These are phyloP conservation scores for Cinclus cinclus DNA, from an alignment of 2,113 vertebrate genomes.

Conservation along the genomic window DNA sequence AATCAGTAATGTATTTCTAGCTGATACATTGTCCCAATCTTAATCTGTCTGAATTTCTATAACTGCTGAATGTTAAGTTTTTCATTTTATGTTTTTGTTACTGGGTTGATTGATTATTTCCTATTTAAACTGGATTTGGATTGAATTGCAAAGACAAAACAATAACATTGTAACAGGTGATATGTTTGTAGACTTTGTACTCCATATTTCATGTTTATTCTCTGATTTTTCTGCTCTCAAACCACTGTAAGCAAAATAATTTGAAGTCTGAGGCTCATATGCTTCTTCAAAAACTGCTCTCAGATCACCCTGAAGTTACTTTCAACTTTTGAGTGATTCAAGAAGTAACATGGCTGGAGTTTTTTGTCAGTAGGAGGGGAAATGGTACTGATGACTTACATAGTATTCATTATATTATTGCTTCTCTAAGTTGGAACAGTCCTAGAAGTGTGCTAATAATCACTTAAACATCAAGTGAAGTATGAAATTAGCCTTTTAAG, in stretches of 20 bases:
- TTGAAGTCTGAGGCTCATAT: neutral
- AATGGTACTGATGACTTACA: neutral
- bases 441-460: neutral
- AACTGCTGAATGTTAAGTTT: slow-evolving; percentile 55
- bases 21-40: slow-evolving; percentile 43
- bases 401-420: neutral
- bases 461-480: neutral
- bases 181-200: slow-evolving; percentile 73
- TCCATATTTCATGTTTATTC: slow-evolving; percentile 67
- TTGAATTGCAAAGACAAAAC: slow-evolving; percentile 42
- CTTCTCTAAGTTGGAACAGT: neutral
- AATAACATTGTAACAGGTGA: slow-evolving; percentile 66
- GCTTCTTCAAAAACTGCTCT: neutral
- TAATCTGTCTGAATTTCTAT: slow-evolving; percentile 58
- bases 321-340: neutral
- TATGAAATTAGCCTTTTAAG: neutral
- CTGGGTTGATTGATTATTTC: slow-evolving; percentile 35
- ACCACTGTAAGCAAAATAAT: slow-evolving; percentile 80
- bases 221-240: slow-evolving; percentile 72
- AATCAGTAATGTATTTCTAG: slow-evolving; percentile 30
- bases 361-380: neutral
- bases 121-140: slow-evolving; percentile 47
- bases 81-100: slow-evolving; percentile 57
- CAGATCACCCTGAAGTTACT: neutral
- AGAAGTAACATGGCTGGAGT: neutral